Base-by-base conservation (phyloP, 2,888 invertebrate species). In the Tanaodytes sp. region DNA sequence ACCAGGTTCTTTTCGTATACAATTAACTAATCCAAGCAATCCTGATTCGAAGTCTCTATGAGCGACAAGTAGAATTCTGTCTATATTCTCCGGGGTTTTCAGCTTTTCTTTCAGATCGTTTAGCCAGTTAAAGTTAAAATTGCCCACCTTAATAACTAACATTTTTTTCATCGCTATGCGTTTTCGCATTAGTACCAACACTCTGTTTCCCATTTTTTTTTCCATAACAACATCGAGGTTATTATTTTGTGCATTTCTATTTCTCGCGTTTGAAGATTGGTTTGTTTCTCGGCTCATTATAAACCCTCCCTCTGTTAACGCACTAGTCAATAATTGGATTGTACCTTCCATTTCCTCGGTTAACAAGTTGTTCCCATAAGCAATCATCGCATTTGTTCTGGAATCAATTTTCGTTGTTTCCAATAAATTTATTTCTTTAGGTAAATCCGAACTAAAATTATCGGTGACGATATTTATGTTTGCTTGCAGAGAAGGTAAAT, bases 11-110 rank as follows among this genome's bases (percentile, higher is more conserved):
- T 88, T 91, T 63, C 92, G 88, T 20, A 98, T 83, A 83, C 97
- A 97, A 77, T 96, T 96, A 0, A 94, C 90, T 54, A 97, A 85
- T n/a, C 98, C 98, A 16, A 96, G 82, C 0, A 97, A 87, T 11
- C 98, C 98, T 27, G 61, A n/a, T 5, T 90, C 86, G 1, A 88
- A 87, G 57, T 92, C 90, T 72, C 90, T 89, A 81, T 91, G 89
- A 1, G 90, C 87, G 14, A 93, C 89, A 0, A 96, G 15, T 33
- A 33, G 4, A 12, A 33, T 33, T 33, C 12, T 33, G n/a, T 8
- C 27, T 27, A 27, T 5, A 27, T 9, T n/a, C n/a, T n/a, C n/a
- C n/a, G n/a, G n/a, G n/a, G n/a, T 27, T 27, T 27, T 27, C 27
- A 27, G 9, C 9, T 4, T 9, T 4, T 6, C 9, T 27, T 27